Conservation (phyloP, 2,888 invertebrate species). For the Heliconius aoede region DNA sequence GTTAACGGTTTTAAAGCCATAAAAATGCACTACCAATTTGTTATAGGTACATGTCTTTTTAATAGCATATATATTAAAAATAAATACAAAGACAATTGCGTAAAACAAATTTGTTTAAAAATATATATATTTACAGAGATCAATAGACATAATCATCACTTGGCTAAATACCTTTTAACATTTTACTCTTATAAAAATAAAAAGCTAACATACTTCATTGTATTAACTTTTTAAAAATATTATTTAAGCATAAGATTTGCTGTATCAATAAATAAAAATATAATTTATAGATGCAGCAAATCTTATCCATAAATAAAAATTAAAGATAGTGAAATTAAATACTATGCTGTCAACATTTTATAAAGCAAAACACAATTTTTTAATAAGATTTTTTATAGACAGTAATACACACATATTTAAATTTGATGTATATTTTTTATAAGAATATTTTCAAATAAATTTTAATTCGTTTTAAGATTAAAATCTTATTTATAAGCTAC, state of each 20-base stretch:
- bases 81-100: background rate
- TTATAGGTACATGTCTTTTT: background rate
- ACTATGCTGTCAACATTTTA: background rate
- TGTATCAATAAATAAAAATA: background rate
- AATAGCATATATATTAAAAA: constrained; percentile 36
- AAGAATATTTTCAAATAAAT: background rate
- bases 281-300: background rate
- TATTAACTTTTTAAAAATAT: background rate
- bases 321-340: background rate
- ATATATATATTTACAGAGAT: background rate
- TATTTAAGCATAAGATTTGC: constrained; percentile 1
- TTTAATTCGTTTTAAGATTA: background rate
- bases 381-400: background rate
- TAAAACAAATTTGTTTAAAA: background rate
- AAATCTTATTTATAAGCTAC: background rate
- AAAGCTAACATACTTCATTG: background rate
- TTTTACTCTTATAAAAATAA: background rate
- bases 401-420: background rate
- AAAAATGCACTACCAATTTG: background rate
- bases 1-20: constrained; percentile 1
- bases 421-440: background rate
- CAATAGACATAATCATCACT: background rate
- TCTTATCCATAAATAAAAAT: too few relatives aligned
- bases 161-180: background rate
- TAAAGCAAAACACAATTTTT: background rate